Evolutionary conservation across 2,113 vertebrate species (phyloP).

Genomic region (Tupaia tana): DNA sequence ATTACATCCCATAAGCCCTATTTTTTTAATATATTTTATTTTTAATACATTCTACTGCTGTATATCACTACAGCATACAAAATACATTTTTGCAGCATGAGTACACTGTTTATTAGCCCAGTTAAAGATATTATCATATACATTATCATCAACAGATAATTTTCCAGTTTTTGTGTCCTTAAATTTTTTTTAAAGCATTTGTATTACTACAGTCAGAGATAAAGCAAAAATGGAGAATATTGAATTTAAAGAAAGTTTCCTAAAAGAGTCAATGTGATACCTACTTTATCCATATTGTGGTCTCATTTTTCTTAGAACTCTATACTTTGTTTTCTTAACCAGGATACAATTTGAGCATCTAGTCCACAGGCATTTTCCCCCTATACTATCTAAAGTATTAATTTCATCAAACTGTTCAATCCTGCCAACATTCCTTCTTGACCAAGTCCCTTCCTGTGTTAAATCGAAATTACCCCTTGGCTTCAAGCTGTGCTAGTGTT

Average conservation of each 20-base stretch:
- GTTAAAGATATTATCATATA: too few relatives aligned
- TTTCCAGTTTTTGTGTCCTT: too few relatives aligned
- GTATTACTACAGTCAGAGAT: background rate
- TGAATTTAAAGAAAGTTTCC: background rate
- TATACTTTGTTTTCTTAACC: background rate
- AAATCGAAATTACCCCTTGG: background rate
- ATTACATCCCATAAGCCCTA: background rate
- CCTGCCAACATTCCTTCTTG: background rate
- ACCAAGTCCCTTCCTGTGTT: background rate
- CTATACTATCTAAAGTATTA: background rate
- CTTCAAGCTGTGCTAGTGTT: background rate
- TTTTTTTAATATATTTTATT: too few relatives aligned
- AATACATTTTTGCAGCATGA: too few relatives aligned
- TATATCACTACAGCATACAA: too few relatives aligned
- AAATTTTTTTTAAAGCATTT: background rate
- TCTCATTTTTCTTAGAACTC: background rate
- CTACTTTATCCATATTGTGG: background rate
- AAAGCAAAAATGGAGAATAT: conserved; percentile 4
- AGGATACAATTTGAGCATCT: background rate
- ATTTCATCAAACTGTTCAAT: background rate
- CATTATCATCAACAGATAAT: too few relatives aligned
- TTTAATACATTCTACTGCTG: too few relatives aligned
- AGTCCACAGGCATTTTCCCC: background rate
- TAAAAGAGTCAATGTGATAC: background rate
- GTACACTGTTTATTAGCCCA: too few relatives aligned